Evolutionary conservation across 1,140 invertebrate species (phyloP).

Genomic region (Drosophila saltans): DNA sequence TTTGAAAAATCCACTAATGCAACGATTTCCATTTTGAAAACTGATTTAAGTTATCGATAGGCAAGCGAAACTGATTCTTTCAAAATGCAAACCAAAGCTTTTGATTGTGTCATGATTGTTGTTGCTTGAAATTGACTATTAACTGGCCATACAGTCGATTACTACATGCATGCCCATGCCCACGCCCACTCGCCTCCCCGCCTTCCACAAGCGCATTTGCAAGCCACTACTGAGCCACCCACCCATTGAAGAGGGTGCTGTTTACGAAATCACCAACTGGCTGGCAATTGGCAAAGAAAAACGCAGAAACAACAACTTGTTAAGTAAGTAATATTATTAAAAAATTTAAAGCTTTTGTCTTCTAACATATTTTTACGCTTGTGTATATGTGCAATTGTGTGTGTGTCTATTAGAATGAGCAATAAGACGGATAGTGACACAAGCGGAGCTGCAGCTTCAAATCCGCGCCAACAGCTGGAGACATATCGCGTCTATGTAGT

Average conservation of each 20-base stretch:
- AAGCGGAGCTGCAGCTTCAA: neutral
- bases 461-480: conserved; percentile 50
- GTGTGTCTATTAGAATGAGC: conserved; percentile 6
- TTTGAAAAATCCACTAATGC: too few species aligned
- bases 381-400: neutral
- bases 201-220: neutral
- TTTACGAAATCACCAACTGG: neutral
- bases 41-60: neutral
- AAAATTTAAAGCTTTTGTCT: neutral
- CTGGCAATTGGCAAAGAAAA: neutral
- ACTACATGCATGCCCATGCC: conserved; percentile 3
- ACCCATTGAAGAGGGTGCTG: neutral
- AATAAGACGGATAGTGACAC: conserved; percentile 1
- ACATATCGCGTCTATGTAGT: conserved; percentile 87
- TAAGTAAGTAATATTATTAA: conserved; percentile 12
- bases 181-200: neutral
- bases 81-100: conserved; percentile 4
- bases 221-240: conserved; percentile 5
- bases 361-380: neutral
- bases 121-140: conserved; percentile 2
- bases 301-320: neutral
- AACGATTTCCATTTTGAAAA: too few species aligned
- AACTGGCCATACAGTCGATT: neutral
- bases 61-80: neutral
- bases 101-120: conserved; percentile 9